These are phyloP conservation scores for Drosophila kanapiae DNA, from an alignment of 1,140 invertebrate genomes.

Conservation along the genomic window DNA sequence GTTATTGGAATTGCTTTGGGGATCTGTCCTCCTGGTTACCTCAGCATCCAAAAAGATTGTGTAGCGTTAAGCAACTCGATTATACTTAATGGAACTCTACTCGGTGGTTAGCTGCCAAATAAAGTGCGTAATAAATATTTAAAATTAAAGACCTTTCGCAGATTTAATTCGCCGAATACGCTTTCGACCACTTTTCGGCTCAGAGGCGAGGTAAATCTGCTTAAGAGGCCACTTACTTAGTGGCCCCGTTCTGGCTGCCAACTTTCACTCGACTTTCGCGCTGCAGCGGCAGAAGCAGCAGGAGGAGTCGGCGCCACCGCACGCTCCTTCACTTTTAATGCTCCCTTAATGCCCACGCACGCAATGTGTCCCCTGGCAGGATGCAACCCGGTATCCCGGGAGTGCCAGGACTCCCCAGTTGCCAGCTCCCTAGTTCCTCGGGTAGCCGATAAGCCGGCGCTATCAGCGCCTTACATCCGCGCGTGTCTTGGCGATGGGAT, in stretches of 20 bases:
- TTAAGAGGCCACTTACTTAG: constrained; percentile 40
- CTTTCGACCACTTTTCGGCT: constrained; percentile 10
- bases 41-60: neutral
- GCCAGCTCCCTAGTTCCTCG: constrained; percentile 11
- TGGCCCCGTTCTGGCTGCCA: constrained; percentile 47
- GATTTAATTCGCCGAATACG: neutral
- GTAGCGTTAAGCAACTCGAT: neutral
- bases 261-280: constrained; percentile 67
- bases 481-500: constrained; percentile 48
- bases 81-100: neutral
- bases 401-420: constrained; percentile 4
- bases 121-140: neutral
- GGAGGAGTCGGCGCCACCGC: neutral
- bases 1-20: too few relatives aligned
- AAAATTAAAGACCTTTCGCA: neutral
- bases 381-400: constrained; percentile 29
- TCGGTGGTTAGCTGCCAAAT: neutral
- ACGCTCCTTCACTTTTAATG: constrained; percentile 26
- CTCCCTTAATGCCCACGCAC: constrained; percentile 58
- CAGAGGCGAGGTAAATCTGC: constrained; percentile 9
- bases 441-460: constrained; percentile 70
- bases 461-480: constrained; percentile 70
- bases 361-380: constrained; percentile 55
- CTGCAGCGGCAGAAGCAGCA: neutral
- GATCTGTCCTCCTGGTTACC: neutral